These are phyloP conservation scores for Danaus chrysippus DNA, from an alignment of 2,888 invertebrate genomes.

Conservation along the genomic window DNA sequence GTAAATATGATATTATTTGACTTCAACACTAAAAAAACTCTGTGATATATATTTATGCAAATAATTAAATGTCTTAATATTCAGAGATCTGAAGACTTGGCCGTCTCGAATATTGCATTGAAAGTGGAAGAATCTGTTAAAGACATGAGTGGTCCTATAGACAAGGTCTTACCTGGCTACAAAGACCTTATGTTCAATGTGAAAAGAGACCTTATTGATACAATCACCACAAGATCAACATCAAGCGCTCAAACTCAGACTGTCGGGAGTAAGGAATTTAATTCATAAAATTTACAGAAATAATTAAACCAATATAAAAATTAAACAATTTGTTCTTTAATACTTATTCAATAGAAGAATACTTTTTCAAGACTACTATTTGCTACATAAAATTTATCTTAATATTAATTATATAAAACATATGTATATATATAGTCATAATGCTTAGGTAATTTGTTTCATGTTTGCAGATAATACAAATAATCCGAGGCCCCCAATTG, in stretches of 20 bases:
- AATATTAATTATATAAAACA: neutral
- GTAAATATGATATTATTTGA: conserved; percentile 51
- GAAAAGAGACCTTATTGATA: conserved; percentile 83
- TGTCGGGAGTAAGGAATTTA: conserved; percentile 41
- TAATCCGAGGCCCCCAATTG: conserved; percentile 42
- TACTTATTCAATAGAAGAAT: neutral
- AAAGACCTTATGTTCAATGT: conserved; percentile 80
- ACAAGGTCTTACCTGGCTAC: conserved; percentile 82
- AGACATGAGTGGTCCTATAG: conserved; percentile 77
- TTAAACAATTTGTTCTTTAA: neutral
- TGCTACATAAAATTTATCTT: neutral
- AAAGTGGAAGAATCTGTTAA: conserved; percentile 78
- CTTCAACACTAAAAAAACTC: neutral
- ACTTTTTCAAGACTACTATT: conserved; percentile 2
- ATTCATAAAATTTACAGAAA: neutral
- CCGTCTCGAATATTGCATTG: conserved; percentile 81
- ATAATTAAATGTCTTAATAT: too few relatives aligned
- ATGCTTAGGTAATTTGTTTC: neutral
- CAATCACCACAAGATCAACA: conserved; percentile 69
- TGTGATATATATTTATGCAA: too few relatives aligned
- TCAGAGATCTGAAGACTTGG: conserved; percentile 77
- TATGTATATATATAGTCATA: neutral
- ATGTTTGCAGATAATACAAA: conserved; percentile 37
- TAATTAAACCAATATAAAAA: too few relatives aligned
- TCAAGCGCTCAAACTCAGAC: conserved; percentile 73